These are phyloP conservation scores for Drosophila paramelanica DNA, from an alignment of 2,888 invertebrate species.

Conservation along the genomic window DNA sequence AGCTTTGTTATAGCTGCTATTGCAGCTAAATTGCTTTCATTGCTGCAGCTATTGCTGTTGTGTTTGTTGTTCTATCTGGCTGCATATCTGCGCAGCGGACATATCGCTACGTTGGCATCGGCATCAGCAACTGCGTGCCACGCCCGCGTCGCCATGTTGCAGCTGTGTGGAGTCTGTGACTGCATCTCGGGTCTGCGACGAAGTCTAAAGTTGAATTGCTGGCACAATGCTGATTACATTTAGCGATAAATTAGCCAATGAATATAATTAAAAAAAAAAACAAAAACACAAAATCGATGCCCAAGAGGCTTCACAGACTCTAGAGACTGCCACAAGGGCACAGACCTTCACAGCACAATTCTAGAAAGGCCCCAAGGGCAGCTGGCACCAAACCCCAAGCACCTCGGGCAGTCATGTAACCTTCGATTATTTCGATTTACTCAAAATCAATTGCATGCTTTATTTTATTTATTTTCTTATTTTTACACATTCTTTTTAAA, in stretches of 20 bases:
- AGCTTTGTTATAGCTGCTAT: conserved; percentile 19
- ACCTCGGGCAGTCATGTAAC: conserved; percentile 8
- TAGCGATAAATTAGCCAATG: conserved; percentile 78
- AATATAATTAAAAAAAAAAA: conserved; percentile 72
- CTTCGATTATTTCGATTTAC: conserved; percentile 62
- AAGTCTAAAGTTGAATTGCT: conserved; percentile 60
- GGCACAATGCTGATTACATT: conserved; percentile 78
- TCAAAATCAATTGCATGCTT: conserved; percentile 73
- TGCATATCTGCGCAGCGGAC: conserved; percentile 50
- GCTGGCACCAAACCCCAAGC: not conserved
- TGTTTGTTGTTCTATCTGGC: conserved; percentile 55
- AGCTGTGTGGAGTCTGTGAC: conserved; percentile 45
- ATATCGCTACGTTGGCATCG: conserved; percentile 66
- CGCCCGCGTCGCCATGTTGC: conserved; percentile 56
- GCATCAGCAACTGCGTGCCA: conserved; percentile 56
- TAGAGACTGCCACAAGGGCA: conserved; percentile 57
- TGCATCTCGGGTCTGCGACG: conserved; percentile 14
- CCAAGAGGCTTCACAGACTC: conserved; percentile 7
- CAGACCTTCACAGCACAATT: conserved; percentile 63
- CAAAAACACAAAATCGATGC: conserved; percentile 12
- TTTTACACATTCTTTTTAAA: conserved; percentile 41
- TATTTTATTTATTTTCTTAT: conserved; percentile 49
- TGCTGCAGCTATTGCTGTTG: conserved; percentile 21
- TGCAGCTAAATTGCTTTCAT: conserved; percentile 21
- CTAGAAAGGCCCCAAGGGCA: conserved; percentile 69